phyloP scores from a whole-genome alignment of 2,113 vertebrate genomes.

The Cnemophilus loriae region DNA sequence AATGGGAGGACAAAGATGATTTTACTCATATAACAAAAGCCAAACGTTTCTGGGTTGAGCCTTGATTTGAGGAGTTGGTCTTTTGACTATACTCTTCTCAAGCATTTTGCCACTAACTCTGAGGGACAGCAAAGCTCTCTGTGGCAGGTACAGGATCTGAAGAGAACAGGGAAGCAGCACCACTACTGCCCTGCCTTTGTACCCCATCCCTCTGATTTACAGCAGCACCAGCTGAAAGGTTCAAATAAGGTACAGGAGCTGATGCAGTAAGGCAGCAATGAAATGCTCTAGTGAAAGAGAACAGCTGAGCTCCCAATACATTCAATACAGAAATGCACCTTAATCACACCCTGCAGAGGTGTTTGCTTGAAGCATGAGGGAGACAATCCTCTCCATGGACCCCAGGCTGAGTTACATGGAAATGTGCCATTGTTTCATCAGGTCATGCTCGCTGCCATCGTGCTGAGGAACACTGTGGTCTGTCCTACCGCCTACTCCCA shows the following conservation, averaged over 20 bases:
- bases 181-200: background rate
- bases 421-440: conserved; percentile 69
- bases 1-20: background rate
- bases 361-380: background rate
- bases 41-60: background rate
- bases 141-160: background rate
- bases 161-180: background rate
- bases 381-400: background rate
- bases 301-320: background rate
- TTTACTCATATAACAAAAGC: background rate
- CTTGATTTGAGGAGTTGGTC: background rate
- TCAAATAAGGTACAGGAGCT: background rate
- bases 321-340: conserved; percentile 11
- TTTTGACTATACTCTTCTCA: background rate
- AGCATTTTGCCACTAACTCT: background rate
- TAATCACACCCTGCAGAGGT: conserved; percentile 38
- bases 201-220: background rate
- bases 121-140: background rate
- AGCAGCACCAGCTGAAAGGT: background rate
- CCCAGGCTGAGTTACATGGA: background rate
- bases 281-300: background rate
- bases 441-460: background rate
- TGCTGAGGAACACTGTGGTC: background rate
- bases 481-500: background rate
- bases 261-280: conserved; percentile 47